These are phyloP conservation scores for Caenorhabditis drosophilae DNA, from an alignment of 2,888 invertebrate species.

Conservation along the genomic window DNA sequence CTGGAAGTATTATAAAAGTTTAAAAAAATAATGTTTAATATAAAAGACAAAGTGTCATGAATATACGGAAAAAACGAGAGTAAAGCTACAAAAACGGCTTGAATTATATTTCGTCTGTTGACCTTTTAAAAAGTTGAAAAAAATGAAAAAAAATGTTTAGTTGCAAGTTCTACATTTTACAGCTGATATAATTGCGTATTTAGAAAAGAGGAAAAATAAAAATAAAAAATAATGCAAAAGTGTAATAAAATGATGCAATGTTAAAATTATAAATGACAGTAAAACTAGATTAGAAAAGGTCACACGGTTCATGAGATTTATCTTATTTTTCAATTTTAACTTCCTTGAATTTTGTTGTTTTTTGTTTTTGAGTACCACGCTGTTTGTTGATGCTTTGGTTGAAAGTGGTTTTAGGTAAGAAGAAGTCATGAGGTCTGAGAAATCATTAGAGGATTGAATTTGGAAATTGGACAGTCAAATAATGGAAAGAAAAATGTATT, in stretches of 20 bases:
- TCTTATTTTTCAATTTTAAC: too few species aligned
- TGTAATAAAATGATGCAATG: too few species aligned
- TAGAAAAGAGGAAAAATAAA: neutral
- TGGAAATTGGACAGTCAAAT: neutral
- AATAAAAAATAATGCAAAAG: too few species aligned
- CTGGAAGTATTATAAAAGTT: neutral
- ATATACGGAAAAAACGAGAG: neutral
- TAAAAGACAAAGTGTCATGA: neutral
- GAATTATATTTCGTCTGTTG: too few species aligned
- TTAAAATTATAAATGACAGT: conserved; percentile 2
- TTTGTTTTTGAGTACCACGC: too few species aligned
- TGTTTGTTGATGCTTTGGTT: too few species aligned
- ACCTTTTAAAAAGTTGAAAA: too few species aligned
- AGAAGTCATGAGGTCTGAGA: too few species aligned
- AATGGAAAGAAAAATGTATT: conserved; percentile 1
- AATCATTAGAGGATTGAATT: conserved; percentile 2
- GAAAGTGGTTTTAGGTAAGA: too few species aligned
- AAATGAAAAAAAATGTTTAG: neutral
- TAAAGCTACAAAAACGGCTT: neutral
- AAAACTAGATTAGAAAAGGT: conserved; percentile 39
- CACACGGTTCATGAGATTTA: conserved; percentile 38
- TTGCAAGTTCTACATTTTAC: neutral
- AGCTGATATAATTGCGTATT: conserved; percentile 2
- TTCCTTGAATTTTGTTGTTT: too few species aligned
- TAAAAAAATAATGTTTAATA: neutral